A percentile compares a stretch with the other conserved stretches of the same genome.
Evolutionary conservation across 2,888 invertebrate genomes (phyloP).

Genomic region (Lithophane semibrunnea): DNA sequence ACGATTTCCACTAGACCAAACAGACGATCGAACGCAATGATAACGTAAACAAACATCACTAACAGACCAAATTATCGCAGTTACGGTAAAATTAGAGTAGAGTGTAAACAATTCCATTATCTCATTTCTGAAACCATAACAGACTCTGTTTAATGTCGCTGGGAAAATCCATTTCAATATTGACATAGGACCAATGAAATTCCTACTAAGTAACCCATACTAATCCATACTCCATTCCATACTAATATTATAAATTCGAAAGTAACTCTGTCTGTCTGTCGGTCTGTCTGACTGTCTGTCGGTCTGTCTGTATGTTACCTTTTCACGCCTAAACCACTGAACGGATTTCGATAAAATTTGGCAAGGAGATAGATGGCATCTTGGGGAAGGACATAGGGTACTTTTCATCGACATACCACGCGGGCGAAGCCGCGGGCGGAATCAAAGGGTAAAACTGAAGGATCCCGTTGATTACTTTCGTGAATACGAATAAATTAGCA

Average conservation of each 20-base stretch:
- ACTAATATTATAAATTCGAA: too few relatives aligned
- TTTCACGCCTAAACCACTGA: too few relatives aligned
- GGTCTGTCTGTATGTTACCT: too few relatives aligned
- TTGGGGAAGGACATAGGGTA: too few relatives aligned
- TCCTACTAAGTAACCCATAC: too few relatives aligned
- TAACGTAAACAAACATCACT: conserved; percentile 18
- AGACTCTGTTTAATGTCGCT: not conserved
- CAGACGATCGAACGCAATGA: not conserved
- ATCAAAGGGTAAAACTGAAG: not conserved
- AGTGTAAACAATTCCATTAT: conserved; percentile 26
- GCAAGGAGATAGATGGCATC: too few relatives aligned
- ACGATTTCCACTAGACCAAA: conserved; percentile 17
- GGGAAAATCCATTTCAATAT: conserved; percentile 15
- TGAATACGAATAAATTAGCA: not conserved
- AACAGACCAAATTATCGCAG: conserved; percentile 7
- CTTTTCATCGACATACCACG: too few relatives aligned
- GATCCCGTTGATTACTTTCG: not conserved
- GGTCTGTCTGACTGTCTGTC: too few relatives aligned
- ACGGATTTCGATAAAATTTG: too few relatives aligned
- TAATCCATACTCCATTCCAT: too few relatives aligned
- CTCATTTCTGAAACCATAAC: not conserved
- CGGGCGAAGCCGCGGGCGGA: too few relatives aligned
- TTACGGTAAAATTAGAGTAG: not conserved
- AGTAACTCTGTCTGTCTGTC: too few relatives aligned
- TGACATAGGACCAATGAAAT: not conserved